A percentile compares a stretch with the other conserved stretches of the same genome.
Evolutionary conservation across 2,888 invertebrate species (phyloP).

Genomic region (Cataglyphis cursor): DNA sequence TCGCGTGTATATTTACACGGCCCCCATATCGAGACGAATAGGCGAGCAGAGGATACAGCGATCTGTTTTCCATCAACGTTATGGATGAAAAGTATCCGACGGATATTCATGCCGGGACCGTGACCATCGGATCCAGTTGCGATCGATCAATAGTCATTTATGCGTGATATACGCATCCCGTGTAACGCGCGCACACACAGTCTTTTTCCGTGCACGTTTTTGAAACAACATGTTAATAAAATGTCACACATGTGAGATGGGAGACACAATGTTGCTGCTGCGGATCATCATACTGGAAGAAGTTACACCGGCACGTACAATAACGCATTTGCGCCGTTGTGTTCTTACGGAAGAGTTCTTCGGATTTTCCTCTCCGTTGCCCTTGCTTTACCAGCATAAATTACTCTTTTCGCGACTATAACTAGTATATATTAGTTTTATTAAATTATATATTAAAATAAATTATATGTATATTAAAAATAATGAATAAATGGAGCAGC

Average conservation of each 20-base stretch:
- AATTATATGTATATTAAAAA: background rate
- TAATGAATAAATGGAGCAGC: background rate
- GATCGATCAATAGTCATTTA: conserved; percentile 66
- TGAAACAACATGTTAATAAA: conserved; percentile 31
- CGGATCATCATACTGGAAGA: conserved; percentile 10
- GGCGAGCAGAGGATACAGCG: conserved; percentile 12
- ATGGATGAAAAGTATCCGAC: conserved; percentile 42
- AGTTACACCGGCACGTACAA: conserved; percentile 11
- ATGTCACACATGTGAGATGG: background rate
- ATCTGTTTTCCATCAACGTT: conserved; percentile 40
- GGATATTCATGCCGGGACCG: conserved; percentile 8
- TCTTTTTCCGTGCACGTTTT: background rate
- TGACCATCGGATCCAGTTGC: conserved; percentile 40
- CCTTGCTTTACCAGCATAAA: background rate
- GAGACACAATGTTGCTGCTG: background rate
- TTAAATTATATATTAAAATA: conserved; percentile 13
- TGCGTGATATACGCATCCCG: conserved; percentile 57
- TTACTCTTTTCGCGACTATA: background rate
- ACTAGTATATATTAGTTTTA: background rate
- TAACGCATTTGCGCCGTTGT: conserved; percentile 13
- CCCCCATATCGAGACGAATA: background rate
- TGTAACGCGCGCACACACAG: background rate
- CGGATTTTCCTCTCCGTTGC: conserved; percentile 17
- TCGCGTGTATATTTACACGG: conserved; percentile 23
- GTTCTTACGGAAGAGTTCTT: conserved; percentile 3